Evolutionary conservation across 1,140 invertebrate species (phyloP), one percentile per base, ranked within the genome.

Genomic region (Zaprionus gabonicus): DNA sequence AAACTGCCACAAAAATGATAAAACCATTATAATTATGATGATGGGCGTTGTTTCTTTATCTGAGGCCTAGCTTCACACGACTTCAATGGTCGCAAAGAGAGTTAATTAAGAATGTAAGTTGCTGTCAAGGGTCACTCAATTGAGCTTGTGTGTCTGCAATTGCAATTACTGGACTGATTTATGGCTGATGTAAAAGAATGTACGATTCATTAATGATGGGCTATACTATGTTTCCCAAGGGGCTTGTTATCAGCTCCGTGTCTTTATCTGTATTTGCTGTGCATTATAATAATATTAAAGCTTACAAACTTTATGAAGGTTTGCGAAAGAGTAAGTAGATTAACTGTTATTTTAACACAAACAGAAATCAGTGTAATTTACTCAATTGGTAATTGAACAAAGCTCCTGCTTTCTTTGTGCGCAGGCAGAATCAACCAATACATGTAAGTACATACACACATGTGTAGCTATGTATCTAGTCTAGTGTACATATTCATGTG

Each of bases 331-430:
- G 55, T 58, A 68, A 65, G 51, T 27, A 56, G 36, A 51, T 56
- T 25, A 31, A 17, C 49, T 23, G 53, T 71, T 36, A 49, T n/a
- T 58, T 65, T 38, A 34, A 44, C n/a, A 57, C 31, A 64, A 34
- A 28, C 59, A 36, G 41, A 80, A 87, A 88, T 87, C 84, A 74
- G 53, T 62, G 49, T 71, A 82, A 87, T 86, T 84, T 82, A 80
- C 68, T 74, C 70, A 74, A 80, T 72, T 70, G 73, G 68, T 59
- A 57, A 51, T 78, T 78, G 74, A 78, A 76, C 58, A 64, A 70
- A 68, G 55, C 53, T 57, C 63, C 51, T 51, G 55, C 51, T 64
- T 65, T 53, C 44, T 69, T 68, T 71, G 53, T 76, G 53, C 60
- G 17, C 27, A 36, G 15, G 31, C 38, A 70, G 59, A 70, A 58